Conservation (phyloP, 2,888 invertebrate genomes). For the Ashinkailepas kermadecensis region DNA sequence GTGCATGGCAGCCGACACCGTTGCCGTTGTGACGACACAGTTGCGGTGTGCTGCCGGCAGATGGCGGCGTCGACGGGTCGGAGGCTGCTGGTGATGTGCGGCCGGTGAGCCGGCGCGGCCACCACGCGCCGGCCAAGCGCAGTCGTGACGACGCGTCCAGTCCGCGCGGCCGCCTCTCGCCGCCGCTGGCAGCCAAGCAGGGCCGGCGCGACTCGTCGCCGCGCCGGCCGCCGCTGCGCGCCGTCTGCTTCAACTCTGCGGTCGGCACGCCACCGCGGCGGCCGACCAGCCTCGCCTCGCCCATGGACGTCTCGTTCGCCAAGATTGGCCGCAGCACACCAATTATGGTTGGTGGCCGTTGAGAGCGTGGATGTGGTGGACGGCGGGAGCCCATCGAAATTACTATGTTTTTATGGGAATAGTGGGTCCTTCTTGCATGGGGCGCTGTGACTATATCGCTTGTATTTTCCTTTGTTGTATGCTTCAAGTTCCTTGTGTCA, state of each 20-base stretch:
- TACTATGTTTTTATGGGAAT: no score
- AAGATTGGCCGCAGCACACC: constrained; percentile 4
- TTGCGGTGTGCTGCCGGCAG: no score
- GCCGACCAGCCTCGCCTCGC: neutral
- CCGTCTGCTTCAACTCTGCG: constrained; percentile 9
- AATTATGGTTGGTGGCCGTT: neutral
- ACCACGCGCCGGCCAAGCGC: constrained; percentile 23
- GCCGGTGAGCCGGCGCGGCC: constrained; percentile 19
- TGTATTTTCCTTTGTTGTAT: no score
- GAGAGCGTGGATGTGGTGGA: no score
- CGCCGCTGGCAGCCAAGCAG: constrained; percentile 12
- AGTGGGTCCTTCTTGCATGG: no score
- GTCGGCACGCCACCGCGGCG: constrained; percentile 6
- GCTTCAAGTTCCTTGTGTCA: no score
- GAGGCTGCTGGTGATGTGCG: neutral
- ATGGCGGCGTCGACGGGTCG: no score
- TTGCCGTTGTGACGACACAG: no score
- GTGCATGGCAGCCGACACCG: no score
- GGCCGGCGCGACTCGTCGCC: constrained; percentile 9
- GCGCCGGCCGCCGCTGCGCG: constrained; percentile 4
- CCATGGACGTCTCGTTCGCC: constrained; percentile 5
- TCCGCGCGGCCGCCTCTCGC: neutral
- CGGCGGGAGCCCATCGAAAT: no score
- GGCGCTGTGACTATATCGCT: no score
- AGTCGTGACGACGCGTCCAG: neutral